These are phyloP conservation scores for Loris lydekkerianus DNA, from an alignment of 2,797 vertebrate species.

Conservation along the genomic window DNA sequence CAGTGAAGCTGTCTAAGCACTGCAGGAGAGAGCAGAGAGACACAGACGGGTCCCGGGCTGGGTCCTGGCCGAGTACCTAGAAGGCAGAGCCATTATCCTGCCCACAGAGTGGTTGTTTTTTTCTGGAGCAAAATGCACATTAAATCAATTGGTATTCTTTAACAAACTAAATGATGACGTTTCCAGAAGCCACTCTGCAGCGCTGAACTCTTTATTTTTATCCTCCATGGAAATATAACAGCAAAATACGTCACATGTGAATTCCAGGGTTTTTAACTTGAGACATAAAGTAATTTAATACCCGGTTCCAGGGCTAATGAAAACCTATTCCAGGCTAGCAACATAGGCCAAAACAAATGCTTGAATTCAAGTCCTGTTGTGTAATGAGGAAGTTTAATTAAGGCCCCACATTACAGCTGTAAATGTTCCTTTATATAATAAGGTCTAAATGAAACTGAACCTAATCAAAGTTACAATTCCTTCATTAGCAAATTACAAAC, in stretches of 20 bases:
- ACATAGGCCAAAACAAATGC: constrained; percentile 89
- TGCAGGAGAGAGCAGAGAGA: rapidly evolving
- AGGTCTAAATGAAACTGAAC: constrained; percentile 92
- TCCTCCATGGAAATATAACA: background rate
- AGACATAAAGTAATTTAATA: constrained; percentile 60
- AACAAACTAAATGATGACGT: background rate
- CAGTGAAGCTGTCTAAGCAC: rapidly evolving
- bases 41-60: rapidly evolving
- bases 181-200: background rate
- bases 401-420: constrained; percentile 91
- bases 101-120: rapidly evolving
- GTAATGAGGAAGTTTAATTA: constrained; percentile 93
- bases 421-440: constrained; percentile 92
- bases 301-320: constrained; percentile 83
- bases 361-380: constrained; percentile 86
- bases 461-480: constrained; percentile 96
- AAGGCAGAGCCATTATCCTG: background rate
- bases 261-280: background rate
- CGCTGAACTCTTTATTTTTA: constrained; percentile 23
- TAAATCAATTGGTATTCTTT: background rate
- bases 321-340: constrained; percentile 84
- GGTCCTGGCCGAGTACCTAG: rapidly evolving
- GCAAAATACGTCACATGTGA: background rate
- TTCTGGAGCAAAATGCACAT: background rate
- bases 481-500: constrained; percentile 98